phyloP scores from a whole-genome alignment of 2,888 invertebrate genomes.

The Drosophila ochracea region DNA sequence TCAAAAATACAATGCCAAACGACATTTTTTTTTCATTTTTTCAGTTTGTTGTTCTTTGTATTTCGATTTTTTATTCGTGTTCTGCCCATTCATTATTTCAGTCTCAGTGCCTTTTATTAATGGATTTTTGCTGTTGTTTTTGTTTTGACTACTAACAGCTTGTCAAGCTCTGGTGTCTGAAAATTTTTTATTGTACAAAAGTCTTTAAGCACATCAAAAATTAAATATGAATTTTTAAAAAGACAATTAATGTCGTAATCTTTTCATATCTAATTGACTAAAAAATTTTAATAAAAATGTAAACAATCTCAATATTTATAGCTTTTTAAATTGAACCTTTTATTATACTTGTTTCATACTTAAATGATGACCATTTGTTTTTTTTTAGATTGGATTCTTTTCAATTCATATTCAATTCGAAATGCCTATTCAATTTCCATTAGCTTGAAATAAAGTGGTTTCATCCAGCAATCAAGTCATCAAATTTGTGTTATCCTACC shows the following conservation, averaged over 20 bases:
- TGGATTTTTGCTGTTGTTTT: conserved; percentile 29
- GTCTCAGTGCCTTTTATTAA: conserved; percentile 33
- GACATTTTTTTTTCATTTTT: conserved; percentile 42
- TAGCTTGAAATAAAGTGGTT: conserved; percentile 39
- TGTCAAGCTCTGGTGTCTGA: conserved; percentile 9
- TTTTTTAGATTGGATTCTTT: conserved; percentile 5
- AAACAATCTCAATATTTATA: not conserved
- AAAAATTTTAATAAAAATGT: not conserved
- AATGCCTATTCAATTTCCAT: conserved; percentile 45
- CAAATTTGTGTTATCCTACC: conserved; percentile 37
- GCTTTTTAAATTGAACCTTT: not conserved
- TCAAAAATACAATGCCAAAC: conserved; percentile 64
- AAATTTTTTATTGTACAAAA: not conserved
- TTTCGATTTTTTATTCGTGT: conserved; percentile 56
- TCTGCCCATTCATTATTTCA: conserved; percentile 60
- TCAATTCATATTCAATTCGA: conserved; percentile 14
- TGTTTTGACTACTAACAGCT: conserved; percentile 15
- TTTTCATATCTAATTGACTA: not conserved
- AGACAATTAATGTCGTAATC: not conserved
- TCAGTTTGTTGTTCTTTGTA: conserved; percentile 37
- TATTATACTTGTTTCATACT: not conserved
- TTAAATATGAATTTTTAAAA: not conserved
- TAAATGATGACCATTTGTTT: not conserved
- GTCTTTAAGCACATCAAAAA: conserved; percentile 3
- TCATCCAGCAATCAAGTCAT: conserved; percentile 34